Evolutionary conservation across 2,113 vertebrate genomes (phyloP), one percentile per base, ranked within the genome.

Genomic region (Tylochromis polylepis): DNA sequence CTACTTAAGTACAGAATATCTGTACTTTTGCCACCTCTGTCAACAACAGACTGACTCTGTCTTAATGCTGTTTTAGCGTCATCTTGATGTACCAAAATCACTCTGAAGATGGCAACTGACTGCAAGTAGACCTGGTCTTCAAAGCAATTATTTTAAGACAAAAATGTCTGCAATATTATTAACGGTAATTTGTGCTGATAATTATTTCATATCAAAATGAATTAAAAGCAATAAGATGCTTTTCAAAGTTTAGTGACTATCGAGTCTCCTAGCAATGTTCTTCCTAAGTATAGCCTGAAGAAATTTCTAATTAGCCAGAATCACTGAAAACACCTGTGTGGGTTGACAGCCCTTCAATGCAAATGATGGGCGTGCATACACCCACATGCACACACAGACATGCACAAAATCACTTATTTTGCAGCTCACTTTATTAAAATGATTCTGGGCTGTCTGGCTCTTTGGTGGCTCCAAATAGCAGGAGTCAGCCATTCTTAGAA

Each of bases 251-350:
- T 24, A 43, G n/a, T 10, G 38, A 72, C 65, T 72, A 14, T 31
- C 7, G 4, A 53, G 24, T 51, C 72, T 31, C 27, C 27, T n/a
- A n/a, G 3, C 41, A 49, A 29, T 27, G 27, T 43, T 77, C 56
- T 72, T 20, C 29, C 4, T 20, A 2, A 16, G n/a, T 43, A 46
- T 80, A 38, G 43, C 16, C 49, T 43, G 22, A 78, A 56, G 24
- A 83, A 31, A 75, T 29, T 58, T 16, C 9, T 75, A 87, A 89
- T 87, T 57, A 86, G 56, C 5, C 38, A 16, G 49, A 87, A 77
- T 83, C 41, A 79, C 15, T 83, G 57, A 77, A 84, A 77, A 77
- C 72, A 77, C 72, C 72, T 88, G 57, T 70, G 86, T 85, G 43
- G 70, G 81, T 4, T 46, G 79, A 79, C 55, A 57, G 60, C 43